Evolutionary conservation across 2,888 invertebrate species (phyloP).

Genomic region (Temnothorax ravouxi): DNA sequence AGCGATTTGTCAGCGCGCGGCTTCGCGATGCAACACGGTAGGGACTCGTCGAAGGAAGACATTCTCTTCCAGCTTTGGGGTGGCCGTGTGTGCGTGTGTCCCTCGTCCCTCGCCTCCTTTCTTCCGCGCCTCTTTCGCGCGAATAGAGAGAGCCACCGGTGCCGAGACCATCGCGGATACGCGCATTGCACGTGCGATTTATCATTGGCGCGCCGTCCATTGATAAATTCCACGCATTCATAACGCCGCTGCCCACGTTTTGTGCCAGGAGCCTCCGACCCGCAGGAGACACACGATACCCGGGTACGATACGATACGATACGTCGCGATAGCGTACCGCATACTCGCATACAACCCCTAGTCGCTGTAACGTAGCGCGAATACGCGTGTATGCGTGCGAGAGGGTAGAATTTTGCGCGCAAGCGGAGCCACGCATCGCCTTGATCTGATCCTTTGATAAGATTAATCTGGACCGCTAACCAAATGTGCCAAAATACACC

Average conservation of each 20-base stretch:
- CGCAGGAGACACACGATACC: conserved; percentile 81
- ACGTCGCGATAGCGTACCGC: conserved; percentile 62
- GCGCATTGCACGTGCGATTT: conserved; percentile 80
- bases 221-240: conserved; percentile 86
- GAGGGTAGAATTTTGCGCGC: conserved; percentile 48
- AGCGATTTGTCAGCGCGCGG: conserved; percentile 73
- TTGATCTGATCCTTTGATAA: conserved; percentile 1
- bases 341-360: not conserved
- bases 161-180: conserved; percentile 73
- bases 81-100: not conserved
- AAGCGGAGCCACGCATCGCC: conserved; percentile 25
- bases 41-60: conserved; percentile 72
- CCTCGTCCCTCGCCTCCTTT: conserved; percentile 6
- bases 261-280: conserved; percentile 48
- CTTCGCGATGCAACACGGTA: conserved; percentile 70
- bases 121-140: conserved; percentile 68
- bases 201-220: conserved; percentile 84
- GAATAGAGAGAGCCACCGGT: conserved; percentile 77
- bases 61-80: conserved; percentile 55
- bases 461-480: not conserved
- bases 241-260: conserved; percentile 77
- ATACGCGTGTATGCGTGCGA: conserved; percentile 46
- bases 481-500: not conserved
- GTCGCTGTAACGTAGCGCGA: not conserved
- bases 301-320: conserved; percentile 76